Evolutionary conservation across 1,140 invertebrate species (phyloP).

Genomic region (Drosophila cardini): DNA sequence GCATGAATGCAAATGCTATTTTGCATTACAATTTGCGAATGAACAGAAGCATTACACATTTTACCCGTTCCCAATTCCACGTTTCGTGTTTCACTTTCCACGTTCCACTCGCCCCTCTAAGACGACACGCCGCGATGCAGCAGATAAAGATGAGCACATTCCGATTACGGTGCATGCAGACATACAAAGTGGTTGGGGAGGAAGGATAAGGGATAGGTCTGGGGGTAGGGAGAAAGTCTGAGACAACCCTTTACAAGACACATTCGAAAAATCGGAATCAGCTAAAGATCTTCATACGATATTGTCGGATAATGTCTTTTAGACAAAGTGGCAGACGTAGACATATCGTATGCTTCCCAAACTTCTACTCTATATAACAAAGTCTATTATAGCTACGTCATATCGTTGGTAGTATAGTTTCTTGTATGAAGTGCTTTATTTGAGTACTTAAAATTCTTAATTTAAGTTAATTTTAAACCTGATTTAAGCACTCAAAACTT

Average conservation of each 20-base stretch:
- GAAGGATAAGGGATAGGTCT: no score
- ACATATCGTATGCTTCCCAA: constrained; percentile 31
- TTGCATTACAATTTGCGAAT: constrained; percentile 66
- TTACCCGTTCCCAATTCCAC: background rate
- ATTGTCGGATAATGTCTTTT: constrained; percentile 42
- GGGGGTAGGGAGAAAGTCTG: background rate
- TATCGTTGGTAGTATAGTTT: background rate
- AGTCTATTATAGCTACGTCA: background rate
- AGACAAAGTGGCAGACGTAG: constrained; percentile 67
- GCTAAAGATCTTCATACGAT: constrained; percentile 27
- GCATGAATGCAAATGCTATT: constrained; percentile 70
- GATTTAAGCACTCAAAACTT: no score
- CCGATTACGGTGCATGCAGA: constrained; percentile 49
- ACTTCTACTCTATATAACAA: background rate
- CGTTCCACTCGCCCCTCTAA: background rate
- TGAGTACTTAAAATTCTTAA: no score
- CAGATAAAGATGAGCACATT: constrained; percentile 60
- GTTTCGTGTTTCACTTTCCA: no score
- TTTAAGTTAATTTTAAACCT: no score
- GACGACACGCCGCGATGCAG: constrained; percentile 4
- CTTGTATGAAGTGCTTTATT: no score
- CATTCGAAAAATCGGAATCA: constrained; percentile 18
- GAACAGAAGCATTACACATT: constrained; percentile 14
- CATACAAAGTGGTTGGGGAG: background rate
- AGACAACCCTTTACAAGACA: constrained; percentile 37